Conservation (phyloP, 1,140 invertebrate genomes). For the Liolophura sinensis region DNA sequence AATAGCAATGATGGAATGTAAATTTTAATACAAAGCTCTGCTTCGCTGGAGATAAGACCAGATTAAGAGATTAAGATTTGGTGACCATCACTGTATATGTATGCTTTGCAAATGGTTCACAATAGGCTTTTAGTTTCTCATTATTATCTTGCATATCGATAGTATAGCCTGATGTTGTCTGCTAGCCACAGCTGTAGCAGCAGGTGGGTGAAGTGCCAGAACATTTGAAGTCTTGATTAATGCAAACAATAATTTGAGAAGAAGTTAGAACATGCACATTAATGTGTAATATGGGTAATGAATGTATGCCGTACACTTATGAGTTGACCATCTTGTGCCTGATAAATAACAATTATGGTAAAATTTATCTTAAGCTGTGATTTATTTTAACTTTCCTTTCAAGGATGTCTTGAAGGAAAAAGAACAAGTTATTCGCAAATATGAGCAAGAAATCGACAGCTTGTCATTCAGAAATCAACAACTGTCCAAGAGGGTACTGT, state of each 20-base stretch:
- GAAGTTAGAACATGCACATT: no score
- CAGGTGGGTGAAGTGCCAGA: no score
- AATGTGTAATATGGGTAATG: no score
- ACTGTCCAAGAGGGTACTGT: slow-evolving; percentile 81
- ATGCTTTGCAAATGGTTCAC: no score
- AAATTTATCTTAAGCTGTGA: slow-evolving; percentile 2
- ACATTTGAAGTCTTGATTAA: no score
- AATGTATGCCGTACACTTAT: no score
- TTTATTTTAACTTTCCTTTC: slow-evolving; percentile 39
- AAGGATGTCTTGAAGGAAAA: slow-evolving; percentile 78
- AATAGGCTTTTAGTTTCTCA: no score
- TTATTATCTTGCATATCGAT: no score
- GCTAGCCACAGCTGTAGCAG: no score
- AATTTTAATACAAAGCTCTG: background rate
- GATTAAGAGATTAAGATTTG: background rate
- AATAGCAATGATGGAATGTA: no score
- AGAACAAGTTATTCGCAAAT: slow-evolving; percentile 81
- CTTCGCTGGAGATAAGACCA: background rate
- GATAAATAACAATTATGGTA: background rate
- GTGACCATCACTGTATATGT: background rate
- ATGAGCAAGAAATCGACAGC: slow-evolving; percentile 91
- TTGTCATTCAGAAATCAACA: slow-evolving; percentile 92
- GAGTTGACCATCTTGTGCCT: no score
- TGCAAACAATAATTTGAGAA: background rate
- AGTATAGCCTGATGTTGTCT: no score